A percentile compares a stretch with the other conserved stretches of the same genome.
These are phyloP conservation scores for Cantharis flavilabris DNA, from an alignment of 2,888 invertebrate species.

Conservation along the genomic window DNA sequence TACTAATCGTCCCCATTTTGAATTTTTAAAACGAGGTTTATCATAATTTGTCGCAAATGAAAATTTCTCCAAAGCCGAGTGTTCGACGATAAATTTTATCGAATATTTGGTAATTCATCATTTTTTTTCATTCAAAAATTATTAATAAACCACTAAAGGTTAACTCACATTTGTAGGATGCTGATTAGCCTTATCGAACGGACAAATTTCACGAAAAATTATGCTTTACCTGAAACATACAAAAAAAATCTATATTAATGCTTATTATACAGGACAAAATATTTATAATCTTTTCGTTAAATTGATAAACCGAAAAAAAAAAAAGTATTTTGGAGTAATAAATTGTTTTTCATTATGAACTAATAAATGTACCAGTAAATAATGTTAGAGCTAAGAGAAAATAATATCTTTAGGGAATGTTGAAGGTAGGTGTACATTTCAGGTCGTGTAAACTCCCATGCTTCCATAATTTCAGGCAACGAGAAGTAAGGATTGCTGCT, in stretches of 20 bases:
- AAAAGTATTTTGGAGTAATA: background rate
- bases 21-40: background rate
- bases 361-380: background rate
- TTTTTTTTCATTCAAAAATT: background rate
- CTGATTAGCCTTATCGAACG: background rate
- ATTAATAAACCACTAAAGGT: background rate
- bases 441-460: background rate
- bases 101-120: background rate
- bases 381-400: background rate
- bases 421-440: constrained; percentile 8
- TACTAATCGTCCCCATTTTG: background rate
- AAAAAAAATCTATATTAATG: background rate
- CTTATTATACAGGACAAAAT: background rate
- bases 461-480: constrained; percentile 13
- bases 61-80: background rate
- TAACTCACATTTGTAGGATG: background rate
- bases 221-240: background rate
- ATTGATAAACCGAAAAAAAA: background rate
- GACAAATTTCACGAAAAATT: background rate
- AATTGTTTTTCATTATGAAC: background rate
- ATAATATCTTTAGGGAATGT: background rate
- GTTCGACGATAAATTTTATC: background rate
- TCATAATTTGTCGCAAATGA: background rate
- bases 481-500: constrained; percentile 17
- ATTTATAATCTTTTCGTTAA: background rate